Base-by-base conservation (phyloP, 2,888 invertebrate genomes). In the Masnerella sp. region DNA sequence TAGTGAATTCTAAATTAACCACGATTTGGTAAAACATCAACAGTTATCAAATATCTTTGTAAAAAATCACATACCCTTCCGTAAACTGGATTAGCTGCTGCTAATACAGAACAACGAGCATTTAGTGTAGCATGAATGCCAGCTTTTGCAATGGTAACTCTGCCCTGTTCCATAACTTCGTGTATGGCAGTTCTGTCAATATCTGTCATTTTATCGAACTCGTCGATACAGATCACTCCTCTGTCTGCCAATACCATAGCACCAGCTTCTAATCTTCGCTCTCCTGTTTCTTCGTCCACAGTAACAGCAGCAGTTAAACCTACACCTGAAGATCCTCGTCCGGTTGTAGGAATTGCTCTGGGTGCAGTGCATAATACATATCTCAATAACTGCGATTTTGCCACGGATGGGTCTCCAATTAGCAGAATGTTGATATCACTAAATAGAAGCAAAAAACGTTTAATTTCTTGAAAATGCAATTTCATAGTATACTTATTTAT, bases 171-270 rank as follows among this genome's bases (percentile, higher is more conserved):
- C 99, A 99, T 97, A 3, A 99, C 99, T 90, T 99, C 99, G 88
- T 99, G 99, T 78, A 99, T 99, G 32, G 99, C 98, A 0, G 99
- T 99, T 82, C 99, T 92, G 89, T 99, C 99, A 74, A 98, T 95
- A 88, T 99, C 99, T 0, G 97, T 97, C 99, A 99, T 99, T 90
- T 98, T 96, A 89, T 99, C 99, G 88, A 99, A 99, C 89, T 99
- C 99, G 88, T 99, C 97, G 79, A 93, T 93, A 87, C 99, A 99
- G 43, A 99, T 99, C 45, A 99, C 95, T 18, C 99, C 99, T 68
- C 99, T 91, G 89, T 99, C 99, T 0, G 98, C 99, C 30, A 99
- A 88, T n/a, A 99, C 99, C 99, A 99, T 99, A 61, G 99, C 99
- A 75, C 99, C 99, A 0, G 99, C 99, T 88, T 99, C 98, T 67